Conservation (phyloP, 2,888 invertebrate species). For the Heliconius ismenius region DNA sequence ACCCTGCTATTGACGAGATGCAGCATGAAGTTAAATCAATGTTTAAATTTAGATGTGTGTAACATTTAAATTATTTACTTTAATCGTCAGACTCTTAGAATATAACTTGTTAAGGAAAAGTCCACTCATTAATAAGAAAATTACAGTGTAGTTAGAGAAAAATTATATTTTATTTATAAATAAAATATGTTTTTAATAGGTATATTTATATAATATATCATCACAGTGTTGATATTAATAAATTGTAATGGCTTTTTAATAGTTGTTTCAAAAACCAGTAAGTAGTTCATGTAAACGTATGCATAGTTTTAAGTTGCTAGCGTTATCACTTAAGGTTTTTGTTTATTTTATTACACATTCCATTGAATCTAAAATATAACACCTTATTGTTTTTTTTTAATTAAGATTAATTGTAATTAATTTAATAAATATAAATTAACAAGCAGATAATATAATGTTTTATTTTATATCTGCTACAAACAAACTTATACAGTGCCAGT, state of each 20-base stretch:
- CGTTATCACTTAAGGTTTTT: not conserved
- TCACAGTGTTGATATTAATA: not conserved
- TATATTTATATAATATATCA: not conserved
- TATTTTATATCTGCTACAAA: not conserved
- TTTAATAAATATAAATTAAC: conserved; percentile 34
- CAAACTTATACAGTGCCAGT: not conserved
- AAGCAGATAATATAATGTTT: conserved; percentile 15
- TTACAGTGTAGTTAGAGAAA: not conserved
- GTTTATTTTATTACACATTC: conserved; percentile 24
- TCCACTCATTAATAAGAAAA: conserved; percentile 3
- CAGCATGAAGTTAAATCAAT: not conserved
- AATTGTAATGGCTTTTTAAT: conserved; percentile 3
- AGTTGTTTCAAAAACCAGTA: not conserved
- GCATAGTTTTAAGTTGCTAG: not conserved
- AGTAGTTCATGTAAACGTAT: not conserved
- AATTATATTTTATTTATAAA: conserved; percentile 1
- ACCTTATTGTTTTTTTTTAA: conserved; percentile 3
- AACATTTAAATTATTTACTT: not conserved
- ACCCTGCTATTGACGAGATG: too few relatives aligned
- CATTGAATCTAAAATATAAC: conserved; percentile 10
- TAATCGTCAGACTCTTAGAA: not conserved
- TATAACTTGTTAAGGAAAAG: not conserved
- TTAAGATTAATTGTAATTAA: conserved; percentile 25
- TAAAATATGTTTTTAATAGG: not conserved
- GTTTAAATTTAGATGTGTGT: not conserved